These are phyloP conservation scores for Nasonovia ribisnigri DNA, from an alignment of 2,888 invertebrate species.

Conservation along the genomic window DNA sequence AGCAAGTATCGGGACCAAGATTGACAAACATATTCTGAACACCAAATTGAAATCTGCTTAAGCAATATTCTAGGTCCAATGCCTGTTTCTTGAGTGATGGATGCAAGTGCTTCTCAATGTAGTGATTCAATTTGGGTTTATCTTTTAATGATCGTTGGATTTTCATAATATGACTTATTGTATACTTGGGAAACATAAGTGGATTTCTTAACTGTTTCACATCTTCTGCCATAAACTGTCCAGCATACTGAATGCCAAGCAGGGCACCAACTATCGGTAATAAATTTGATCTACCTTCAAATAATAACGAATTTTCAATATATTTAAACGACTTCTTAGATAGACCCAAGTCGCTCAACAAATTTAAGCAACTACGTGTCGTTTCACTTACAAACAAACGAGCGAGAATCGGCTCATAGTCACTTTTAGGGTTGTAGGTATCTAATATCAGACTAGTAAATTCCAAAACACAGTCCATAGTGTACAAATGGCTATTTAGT, in stretches of 20 bases:
- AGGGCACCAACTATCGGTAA: constrained; percentile 42
- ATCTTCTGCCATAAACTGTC: constrained; percentile 50
- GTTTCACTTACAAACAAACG: constrained; percentile 53
- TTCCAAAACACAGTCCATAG: constrained; percentile 51
- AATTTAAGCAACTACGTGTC: constrained; percentile 20
- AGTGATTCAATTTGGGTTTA: constrained; percentile 48
- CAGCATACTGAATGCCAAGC: constrained; percentile 57
- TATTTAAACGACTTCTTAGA: constrained; percentile 6
- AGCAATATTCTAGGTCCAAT: constrained; percentile 48
- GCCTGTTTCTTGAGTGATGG: constrained; percentile 58
- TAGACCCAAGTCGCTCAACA: constrained; percentile 47
- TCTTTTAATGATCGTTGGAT: constrained; percentile 46
- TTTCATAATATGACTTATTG: constrained; percentile 45
- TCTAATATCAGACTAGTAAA: constrained; percentile 55
- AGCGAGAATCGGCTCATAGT: constrained; percentile 54
- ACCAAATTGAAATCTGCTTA: constrained; percentile 52
- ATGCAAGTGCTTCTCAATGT: constrained; percentile 43
- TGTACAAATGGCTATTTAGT: constrained; percentile 45
- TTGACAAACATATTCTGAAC: constrained; percentile 59
- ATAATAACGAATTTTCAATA: constrained; percentile 49
- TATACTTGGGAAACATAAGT: constrained; percentile 60
- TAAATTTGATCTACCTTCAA: constrained; percentile 55
- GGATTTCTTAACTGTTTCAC: constrained; percentile 54
- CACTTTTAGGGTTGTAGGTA: not conserved
- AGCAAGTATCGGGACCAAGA: constrained; percentile 54